A percentile compares a stretch with the other conserved stretches of the same genome.
Evolutionary conservation across 2,113 vertebrate species (phyloP).

Genomic region (Dipodomys ordii): DNA sequence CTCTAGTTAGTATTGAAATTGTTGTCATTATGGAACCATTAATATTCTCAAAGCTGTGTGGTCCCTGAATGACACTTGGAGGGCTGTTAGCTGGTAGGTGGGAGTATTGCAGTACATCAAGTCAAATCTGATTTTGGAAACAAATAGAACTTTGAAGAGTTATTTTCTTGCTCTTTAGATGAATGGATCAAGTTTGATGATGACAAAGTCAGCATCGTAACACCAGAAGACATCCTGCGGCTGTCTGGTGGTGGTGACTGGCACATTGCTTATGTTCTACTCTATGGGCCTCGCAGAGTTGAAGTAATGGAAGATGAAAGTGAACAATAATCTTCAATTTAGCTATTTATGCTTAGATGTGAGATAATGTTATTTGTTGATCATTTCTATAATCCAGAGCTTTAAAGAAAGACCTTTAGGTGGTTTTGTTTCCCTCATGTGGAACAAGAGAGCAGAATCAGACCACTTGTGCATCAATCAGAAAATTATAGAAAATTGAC

Average conservation of each 20-base stretch:
- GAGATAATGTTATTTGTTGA: constrained; percentile 94
- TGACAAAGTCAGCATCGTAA: constrained; percentile 98
- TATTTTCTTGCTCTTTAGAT: constrained; percentile 86
- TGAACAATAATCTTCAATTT: constrained; percentile 89
- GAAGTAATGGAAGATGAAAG: constrained; percentile 91
- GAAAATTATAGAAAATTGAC: constrained; percentile 60
- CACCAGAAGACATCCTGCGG: constrained; percentile 97
- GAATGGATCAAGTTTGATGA: constrained; percentile 99
- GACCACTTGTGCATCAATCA: constrained; percentile 69
- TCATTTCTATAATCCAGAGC: constrained; percentile 86
- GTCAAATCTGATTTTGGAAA: not conserved
- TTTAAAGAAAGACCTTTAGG: constrained; percentile 82
- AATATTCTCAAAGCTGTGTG: not conserved
- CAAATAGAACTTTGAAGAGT: not conserved
- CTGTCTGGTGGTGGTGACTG: constrained; percentile 98
- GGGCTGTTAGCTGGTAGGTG: not conserved
- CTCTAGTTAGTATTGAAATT: not conserved
- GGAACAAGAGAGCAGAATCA: constrained; percentile 65
- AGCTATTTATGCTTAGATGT: constrained; percentile 95
- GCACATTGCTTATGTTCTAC: constrained; percentile 99
- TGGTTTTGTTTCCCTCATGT: constrained; percentile 74
- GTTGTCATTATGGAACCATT: not conserved
- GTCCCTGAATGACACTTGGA: not conserved
- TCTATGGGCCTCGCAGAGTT: constrained; percentile 96
- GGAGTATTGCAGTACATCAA: not conserved